Base-by-base conservation (phyloP, 2,113 vertebrate genomes). In the Chaetodon auriga region DNA sequence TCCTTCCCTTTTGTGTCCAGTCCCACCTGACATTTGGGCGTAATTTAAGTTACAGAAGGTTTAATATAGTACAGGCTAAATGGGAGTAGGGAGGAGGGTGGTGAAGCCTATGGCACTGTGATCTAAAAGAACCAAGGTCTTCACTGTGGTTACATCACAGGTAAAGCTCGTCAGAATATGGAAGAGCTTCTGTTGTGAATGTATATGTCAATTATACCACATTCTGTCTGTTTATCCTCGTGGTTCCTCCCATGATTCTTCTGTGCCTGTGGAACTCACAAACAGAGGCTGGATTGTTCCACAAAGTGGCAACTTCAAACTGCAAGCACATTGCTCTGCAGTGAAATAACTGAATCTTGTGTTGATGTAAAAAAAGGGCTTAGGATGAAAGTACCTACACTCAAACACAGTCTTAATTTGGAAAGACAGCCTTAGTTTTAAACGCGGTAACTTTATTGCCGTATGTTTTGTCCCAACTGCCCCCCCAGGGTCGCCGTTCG, bases 401-500 rank as follows among this genome's bases (percentile, higher is more conserved):
- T 46, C 5, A 65, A 30, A 79, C 38, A 23, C 43, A 30, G 38
- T 38, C n/a, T 64, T 57, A 19, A 62, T 48, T 43, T 68, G 16
- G 19, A 25, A 5, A 12, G 41, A n/a, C 10, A 2, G 41, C 19
- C 14, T 63, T 0, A 1, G 14, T 64, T 60, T 54, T 35, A 74
- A 62, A 80, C 23, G 15, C n/a, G 18, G 75, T 76, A 19, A 72
- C 84, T 91, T 91, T 92, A 92, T 82, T 53, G 70, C 75, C 49
- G 55, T 85, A 0, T 81, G 53, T 80, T 85, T 85, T 75, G 19
- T 64, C 35, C 78, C 85, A 65, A 86, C 93, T 93, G 94, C 94
- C 60, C 92, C 93, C 87, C 86, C 93, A 97, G 98, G 97, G 36
- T 99, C 97, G 1, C 97, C 98, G 1, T 99, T 98, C 25, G 94